Base-by-base conservation (phyloP, 2,888 invertebrate genomes). In the Melinaea marsaeus region DNA sequence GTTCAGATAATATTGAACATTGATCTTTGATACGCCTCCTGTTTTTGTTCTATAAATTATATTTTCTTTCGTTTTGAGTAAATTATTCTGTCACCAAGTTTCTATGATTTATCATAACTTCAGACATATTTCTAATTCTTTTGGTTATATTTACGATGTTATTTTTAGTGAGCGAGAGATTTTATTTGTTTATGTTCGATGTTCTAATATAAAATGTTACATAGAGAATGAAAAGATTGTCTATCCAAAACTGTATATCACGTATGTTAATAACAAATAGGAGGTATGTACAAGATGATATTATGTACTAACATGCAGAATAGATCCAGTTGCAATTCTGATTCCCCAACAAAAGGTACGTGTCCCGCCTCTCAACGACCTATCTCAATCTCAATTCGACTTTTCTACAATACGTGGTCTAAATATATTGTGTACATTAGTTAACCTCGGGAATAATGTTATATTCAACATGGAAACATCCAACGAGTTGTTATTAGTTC, bases 1-100 rank as follows among this genome's bases (percentile, higher is more conserved):
- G 79, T 75, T 66, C 66, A 73, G 81, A 85, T 85, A 83, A 75
- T 68, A 58, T 67, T 65, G 66, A 64, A 63, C 69, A 63, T 71
- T 69, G 71, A 67, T 67, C 62, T 69, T 67, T 66, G 67, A 69
- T 63, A 57, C 62, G 60, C 58, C 58, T 67, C 61, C 56, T 62
- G 62, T 64, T 62, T 61, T 60, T 57, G 60, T 55, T 46, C 61
- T 58, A 58, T 66, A 68, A 66, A 63, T 62, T 65, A 63, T 64
- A 51, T 60, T 58, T 63, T 63, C 51, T 32, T 51, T 32, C 6
- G 51, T 60, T 65, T 57, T 47, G 59, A 55, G 62, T 60, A 66
- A 68, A 65, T 61, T 57, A 58, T 63, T 61, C 65, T 65, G 68
- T 68, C 68, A 61, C 63, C 62, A 60, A 61, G 57, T 62, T 61